Base-by-base conservation (phyloP, 2,888 invertebrate species). In the Homarus gammarus region DNA sequence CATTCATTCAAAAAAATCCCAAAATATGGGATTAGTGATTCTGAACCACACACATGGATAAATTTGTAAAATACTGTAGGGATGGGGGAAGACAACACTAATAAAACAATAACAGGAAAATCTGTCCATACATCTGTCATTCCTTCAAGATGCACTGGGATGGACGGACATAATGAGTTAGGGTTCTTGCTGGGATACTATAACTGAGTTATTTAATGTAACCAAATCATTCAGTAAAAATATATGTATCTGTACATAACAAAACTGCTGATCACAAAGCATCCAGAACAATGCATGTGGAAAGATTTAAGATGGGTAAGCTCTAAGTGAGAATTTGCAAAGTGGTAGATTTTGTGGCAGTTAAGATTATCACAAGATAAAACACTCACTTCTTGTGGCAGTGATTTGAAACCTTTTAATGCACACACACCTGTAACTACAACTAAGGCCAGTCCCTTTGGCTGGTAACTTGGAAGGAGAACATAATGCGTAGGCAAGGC, bases 291-390 rank as follows among this genome's bases (percentile, higher is more conserved):
- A 56, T 84, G 84, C 85, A 85, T 85, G 85, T 85, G 85, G 85
- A 49, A 85, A 78, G 85, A 78, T 64, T 70, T 64, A 40, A 68
- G 61, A 75, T 77, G 15, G 75, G 77, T 83, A 83, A 88, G 87
- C 87, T 88, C 87, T 68, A 82, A 87, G 87, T 75, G 87, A 88
- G 87, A 87, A 31, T 75, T 72, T 81, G 61, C 33, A 36, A 61
- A 88, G 83, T 88, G 78, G 75, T 70, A 83, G 87, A 88, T 88
- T 88, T 68, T 88, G 87, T 88, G 87, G 87, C 87, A 88, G 87
- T 88, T 82, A 79, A 88, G 82, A 88, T 88, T 88, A 88, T 88
- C 87, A 88, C 87, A 88, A 87, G 72, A 82, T 61, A 75, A 70
- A 88, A 82, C 87, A 82, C 83, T 83, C 82, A 88, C 87, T 88